A percentile compares a stretch with the other conserved stretches of the same genome.
phyloP scores from a whole-genome alignment of 2,797 vertebrate species.

The Pempheris klunzingeri region DNA sequence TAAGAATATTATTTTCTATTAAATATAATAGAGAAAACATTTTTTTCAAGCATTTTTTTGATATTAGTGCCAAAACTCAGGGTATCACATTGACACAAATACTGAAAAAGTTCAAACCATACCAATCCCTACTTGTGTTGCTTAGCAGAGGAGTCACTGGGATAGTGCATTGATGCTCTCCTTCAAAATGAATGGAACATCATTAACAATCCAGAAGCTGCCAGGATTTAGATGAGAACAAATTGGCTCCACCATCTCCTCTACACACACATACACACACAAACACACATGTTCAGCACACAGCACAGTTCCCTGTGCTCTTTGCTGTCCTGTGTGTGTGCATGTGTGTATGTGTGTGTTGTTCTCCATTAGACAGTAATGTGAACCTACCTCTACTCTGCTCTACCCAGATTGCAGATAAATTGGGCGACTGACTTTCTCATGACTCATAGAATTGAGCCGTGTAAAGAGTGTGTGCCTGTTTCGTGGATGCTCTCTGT shows the following conservation, averaged over 20 bases:
- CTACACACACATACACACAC: neutral
- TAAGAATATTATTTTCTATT: too few species aligned
- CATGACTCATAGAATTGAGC: conserved; percentile 4
- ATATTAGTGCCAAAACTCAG: neutral
- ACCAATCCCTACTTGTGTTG: neutral
- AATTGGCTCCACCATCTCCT: conserved; percentile 29
- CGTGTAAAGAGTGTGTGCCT: neutral
- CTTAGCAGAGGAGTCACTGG: neutral
- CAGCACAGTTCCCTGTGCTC: neutral
- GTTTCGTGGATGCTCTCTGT: conserved; percentile 2
- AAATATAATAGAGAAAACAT: too few species aligned
- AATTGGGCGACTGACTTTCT: conserved; percentile 30
- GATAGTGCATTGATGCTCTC: neutral
- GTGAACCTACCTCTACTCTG: conserved; percentile 30
- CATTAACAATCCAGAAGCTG: conserved; percentile 45
- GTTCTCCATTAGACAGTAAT: conserved; percentile 56
- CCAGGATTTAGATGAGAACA: conserved; percentile 49
- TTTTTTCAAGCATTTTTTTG: too few species aligned
- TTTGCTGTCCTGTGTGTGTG: conserved; percentile 7
- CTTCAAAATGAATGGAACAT: conserved; percentile 12
- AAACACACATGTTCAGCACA: neutral
- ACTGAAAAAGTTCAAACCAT: too few species aligned
- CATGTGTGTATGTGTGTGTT: conserved; percentile 20
- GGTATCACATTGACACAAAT: too few species aligned
- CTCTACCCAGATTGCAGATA: conserved; percentile 34